Percentiles rank a stretch among this genome's conserved stretches.
Evolutionary conservation across 2,888 invertebrate species (phyloP).

Genomic region (Hydrotaea cyrtoneurina): DNA sequence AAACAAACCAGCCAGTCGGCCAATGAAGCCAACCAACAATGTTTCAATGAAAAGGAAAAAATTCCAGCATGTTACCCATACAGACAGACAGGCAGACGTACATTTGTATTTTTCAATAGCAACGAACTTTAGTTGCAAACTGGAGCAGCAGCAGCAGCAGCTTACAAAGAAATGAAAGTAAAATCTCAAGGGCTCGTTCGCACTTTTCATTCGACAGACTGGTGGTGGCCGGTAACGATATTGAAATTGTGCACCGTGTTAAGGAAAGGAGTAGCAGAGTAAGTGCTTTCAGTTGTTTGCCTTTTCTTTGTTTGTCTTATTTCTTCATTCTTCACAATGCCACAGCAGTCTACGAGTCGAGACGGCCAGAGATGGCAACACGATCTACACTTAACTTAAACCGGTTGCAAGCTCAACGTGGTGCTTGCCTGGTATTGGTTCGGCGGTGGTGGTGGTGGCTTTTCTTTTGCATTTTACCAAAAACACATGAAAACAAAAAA

Average conservation of each 20-base stretch:
- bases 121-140: conserved; percentile 67
- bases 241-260: conserved; percentile 59
- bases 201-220: conserved; percentile 75
- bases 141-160: conserved; percentile 57
- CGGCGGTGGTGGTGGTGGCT: conserved; percentile 45
- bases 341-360: neutral
- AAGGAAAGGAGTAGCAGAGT: conserved; percentile 63
- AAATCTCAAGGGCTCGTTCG: conserved; percentile 80
- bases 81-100: neutral
- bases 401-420: conserved; percentile 63
- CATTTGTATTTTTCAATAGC: conserved; percentile 56
- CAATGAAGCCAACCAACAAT: neutral
- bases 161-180: conserved; percentile 77
- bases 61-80: neutral
- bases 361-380: conserved; percentile 47
- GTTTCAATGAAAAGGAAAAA: conserved; percentile 3
- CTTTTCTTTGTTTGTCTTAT: conserved; percentile 19
- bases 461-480: conserved; percentile 51
- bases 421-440: no score
- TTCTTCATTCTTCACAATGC: conserved; percentile 4
- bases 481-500: neutral
- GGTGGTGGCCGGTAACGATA: conserved; percentile 54
- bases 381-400: conserved; percentile 43
- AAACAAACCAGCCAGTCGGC: neutral
- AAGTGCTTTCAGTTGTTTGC: conserved; percentile 45